A percentile compares a stretch with the other conserved stretches of the same genome.
These are phyloP conservation scores for Apantesis nais DNA, from an alignment of 2,888 invertebrate genomes.

Conservation along the genomic window DNA sequence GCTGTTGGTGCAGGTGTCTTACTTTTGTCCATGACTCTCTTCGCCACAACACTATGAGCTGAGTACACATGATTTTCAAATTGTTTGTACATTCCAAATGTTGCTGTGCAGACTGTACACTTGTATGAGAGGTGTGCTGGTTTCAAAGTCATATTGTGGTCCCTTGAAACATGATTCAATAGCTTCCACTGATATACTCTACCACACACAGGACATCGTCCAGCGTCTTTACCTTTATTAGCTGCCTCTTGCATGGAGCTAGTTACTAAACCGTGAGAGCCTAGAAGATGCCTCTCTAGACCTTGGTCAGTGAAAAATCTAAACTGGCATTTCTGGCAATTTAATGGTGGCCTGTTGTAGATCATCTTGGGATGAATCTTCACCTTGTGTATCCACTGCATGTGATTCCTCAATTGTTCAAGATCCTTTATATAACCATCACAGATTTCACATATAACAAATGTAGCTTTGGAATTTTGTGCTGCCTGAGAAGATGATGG, in stretches of 20 bases:
- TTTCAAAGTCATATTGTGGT: conserved; percentile 96
- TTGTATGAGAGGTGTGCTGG: conserved; percentile 97
- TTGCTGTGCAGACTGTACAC: conserved; percentile 97
- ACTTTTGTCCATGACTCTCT: conserved; percentile 93
- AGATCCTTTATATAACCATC: conserved; percentile 98
- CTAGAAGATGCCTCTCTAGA: conserved; percentile 96
- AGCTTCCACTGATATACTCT: conserved; percentile 93
- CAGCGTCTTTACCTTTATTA: conserved; percentile 97
- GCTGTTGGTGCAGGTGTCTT: conserved; percentile 71
- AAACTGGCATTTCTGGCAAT: conserved; percentile 98
- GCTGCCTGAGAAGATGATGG: conserved; percentile 73
- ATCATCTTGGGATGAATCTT: conserved; percentile 99
- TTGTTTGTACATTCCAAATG: conserved; percentile 98
- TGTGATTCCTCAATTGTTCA: conserved; percentile 97
- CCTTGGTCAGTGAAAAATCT: conserved; percentile 99
- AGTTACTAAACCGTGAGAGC: conserved; percentile 97
- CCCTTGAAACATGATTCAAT: conserved; percentile 95
- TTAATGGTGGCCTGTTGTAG: conserved; percentile 96
- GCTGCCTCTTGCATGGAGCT: conserved; percentile 98
- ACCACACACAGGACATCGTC: conserved; percentile 97
- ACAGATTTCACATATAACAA: conserved; percentile 98
- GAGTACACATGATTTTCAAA: conserved; percentile 98
- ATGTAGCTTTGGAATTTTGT: conserved; percentile 90
- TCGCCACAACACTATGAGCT: conserved; percentile 96
- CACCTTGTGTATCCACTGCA: conserved; percentile 99